These are phyloP conservation scores for Melanotus villosus DNA, from an alignment of 2,888 invertebrate genomes.

Conservation along the genomic window DNA sequence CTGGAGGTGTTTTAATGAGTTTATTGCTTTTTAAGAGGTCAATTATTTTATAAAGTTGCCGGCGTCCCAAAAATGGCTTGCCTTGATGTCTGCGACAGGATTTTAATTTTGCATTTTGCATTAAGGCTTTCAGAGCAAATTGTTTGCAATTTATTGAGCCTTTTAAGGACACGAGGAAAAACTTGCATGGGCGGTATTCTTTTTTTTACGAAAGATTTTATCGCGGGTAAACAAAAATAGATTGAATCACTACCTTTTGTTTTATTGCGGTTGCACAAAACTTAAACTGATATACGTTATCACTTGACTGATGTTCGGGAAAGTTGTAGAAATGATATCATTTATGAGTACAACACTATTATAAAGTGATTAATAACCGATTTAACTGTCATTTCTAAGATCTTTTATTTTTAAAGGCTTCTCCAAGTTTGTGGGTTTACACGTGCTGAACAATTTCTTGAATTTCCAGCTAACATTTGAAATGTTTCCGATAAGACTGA, in stretches of 20 bases:
- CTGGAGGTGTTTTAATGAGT: constrained; percentile 22
- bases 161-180: constrained; percentile 24
- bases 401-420: too few species aligned
- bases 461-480: too few species aligned
- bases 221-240: too few species aligned
- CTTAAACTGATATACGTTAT: not conserved
- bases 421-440: too few species aligned
- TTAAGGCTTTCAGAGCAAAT: constrained; percentile 5
- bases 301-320: not conserved
- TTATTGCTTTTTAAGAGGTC: constrained; percentile 24
- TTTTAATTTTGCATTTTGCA: not conserved
- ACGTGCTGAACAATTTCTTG: too few species aligned
- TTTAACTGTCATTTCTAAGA: not conserved
- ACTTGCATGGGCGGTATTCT: constrained; percentile 18
- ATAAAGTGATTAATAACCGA: not conserved
- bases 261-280: too few species aligned
- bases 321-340: not conserved
- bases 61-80: constrained; percentile 24
- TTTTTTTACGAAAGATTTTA: not conserved
- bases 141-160: constrained; percentile 27
- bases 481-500: too few species aligned
- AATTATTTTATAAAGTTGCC: constrained; percentile 22
- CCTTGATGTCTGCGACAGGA: not conserved
- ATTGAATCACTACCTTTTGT: too few species aligned
- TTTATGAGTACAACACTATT: too few species aligned